Evolutionary conservation across 64 coral and sea anemone species (phyloP), one percentile per base, ranked within the genome.

Genomic region (Actinia equina): DNA sequence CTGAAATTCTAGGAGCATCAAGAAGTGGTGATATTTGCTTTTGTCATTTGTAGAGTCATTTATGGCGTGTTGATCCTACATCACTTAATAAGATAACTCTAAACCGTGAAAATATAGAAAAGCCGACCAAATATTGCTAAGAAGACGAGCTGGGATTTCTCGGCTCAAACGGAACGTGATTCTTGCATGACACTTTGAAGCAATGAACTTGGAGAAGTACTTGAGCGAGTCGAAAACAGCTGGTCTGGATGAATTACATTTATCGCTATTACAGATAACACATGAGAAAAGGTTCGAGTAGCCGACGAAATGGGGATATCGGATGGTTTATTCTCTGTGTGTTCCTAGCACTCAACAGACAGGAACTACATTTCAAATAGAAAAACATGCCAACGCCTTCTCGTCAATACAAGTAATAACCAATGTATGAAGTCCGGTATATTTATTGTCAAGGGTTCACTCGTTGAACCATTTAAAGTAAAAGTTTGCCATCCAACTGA

Each of bases 171-270:
- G 27, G 63, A 74, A 74, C 69, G 25, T 30, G 69, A 15, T 4
- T 74, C 26, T 30, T 74, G 49, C 78, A 81, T 81, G 78, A 81
- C 78, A 81, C 43, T 81, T 81, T 81, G 78, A 81, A 81, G 78
- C 78, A 52, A 81, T 81, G 49, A 81, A 81, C 78, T 81, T 81
- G 78, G 78, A 81, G 49, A 81, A 52, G 78, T 81, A 81, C 78
- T 81, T 81, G 44, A 81, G 78, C 78, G 42, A 81, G 78, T 44
- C 78, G 78, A 81, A 52, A 52, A 81, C 78, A 81, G 42, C 78
- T 81, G 78, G 44, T 26, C 49, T 17, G 42, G 49, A 52, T 81
- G 16, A 81, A 81, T 81, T 81, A 81, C 78, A 81, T 81, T 81
- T 81, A 81, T 81, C 78, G 22, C 43, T 81, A 81, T 81, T 81